Conservation (phyloP, 2,888 invertebrate genomes). For the Parnassius smintheus region DNA sequence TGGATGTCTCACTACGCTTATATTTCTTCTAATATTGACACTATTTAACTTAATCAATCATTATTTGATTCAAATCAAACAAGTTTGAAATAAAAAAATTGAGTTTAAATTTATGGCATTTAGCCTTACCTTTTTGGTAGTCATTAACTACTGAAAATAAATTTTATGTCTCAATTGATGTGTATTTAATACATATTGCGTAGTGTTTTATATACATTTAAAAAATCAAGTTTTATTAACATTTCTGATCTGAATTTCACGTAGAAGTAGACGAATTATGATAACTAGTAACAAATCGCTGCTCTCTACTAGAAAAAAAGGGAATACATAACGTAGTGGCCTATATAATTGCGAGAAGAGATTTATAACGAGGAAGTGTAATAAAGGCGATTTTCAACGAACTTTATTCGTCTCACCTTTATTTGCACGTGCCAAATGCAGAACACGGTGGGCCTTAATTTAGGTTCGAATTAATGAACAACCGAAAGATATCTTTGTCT, state of each 20-base stretch:
- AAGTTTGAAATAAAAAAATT: too few relatives aligned
- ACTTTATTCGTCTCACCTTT: conserved; percentile 37
- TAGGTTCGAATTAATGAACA: conserved; percentile 12
- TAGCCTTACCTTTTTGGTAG: too few relatives aligned
- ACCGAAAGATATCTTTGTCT: not conserved
- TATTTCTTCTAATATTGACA: too few relatives aligned
- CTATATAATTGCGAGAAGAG: conserved; percentile 35
- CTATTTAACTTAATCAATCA: too few relatives aligned
- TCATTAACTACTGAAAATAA: too few relatives aligned
- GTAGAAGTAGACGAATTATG: conserved; percentile 19
- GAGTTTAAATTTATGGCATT: too few relatives aligned
- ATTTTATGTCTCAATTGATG: too few relatives aligned
- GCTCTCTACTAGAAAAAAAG: conserved; percentile 26
- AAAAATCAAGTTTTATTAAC: too few relatives aligned
- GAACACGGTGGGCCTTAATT: conserved; percentile 16
- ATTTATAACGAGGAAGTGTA: conserved; percentile 57
- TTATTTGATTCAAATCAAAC: too few relatives aligned
- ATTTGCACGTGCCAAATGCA: conserved; percentile 31
- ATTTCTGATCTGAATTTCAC: not conserved
- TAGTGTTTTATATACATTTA: too few relatives aligned
- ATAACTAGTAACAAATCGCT: conserved; percentile 26
- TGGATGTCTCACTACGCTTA: too few relatives aligned
- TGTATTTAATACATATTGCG: too few relatives aligned
- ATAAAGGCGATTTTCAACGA: conserved; percentile 47
- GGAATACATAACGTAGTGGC: conserved; percentile 21